Evolutionary conservation across 37 sponge, comb jelly and placozoan species (phyloP).

Genomic region (Petrosia ficiformis): DNA sequence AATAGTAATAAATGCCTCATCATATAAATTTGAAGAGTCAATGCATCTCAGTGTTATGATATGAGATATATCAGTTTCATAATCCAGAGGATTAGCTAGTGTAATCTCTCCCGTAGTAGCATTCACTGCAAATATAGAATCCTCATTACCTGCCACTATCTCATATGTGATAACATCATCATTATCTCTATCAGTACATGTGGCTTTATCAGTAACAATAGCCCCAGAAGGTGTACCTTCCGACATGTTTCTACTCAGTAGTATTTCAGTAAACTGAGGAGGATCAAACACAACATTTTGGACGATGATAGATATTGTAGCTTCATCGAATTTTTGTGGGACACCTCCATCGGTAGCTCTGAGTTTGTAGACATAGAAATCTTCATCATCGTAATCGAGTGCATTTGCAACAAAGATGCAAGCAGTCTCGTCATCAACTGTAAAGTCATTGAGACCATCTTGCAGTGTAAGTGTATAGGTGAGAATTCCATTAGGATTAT

Average conservation of each 20-base stretch:
- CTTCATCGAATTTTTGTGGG: not conserved
- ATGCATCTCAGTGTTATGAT: slow-evolving; percentile 28
- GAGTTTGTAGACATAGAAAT: slow-evolving; percentile 9
- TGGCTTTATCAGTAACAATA: not conserved
- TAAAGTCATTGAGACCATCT: slow-evolving; percentile 9
- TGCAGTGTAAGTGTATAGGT: slow-evolving; percentile 18
- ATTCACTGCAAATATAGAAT: slow-evolving; percentile 30
- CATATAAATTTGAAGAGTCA: slow-evolving; percentile 16
- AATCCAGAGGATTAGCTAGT: slow-evolving; percentile 16
- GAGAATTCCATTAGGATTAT: slow-evolving; percentile 52
- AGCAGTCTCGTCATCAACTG: slow-evolving; percentile 8
- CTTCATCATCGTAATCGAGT: slow-evolving; percentile 2
- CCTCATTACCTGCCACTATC: slow-evolving; percentile 31
- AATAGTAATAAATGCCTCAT: slow-evolving; percentile 9
- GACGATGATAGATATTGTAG: slow-evolving; percentile 14
- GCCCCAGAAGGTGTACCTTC: slow-evolving; percentile 29
- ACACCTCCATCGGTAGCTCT: slow-evolving; percentile 37
- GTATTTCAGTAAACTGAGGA: slow-evolving; percentile 20
- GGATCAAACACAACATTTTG: slow-evolving; percentile 24
- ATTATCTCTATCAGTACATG: slow-evolving; percentile 29
- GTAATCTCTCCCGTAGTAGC: slow-evolving; percentile 34
- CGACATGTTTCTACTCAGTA: slow-evolving; percentile 11
- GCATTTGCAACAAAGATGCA: slow-evolving; percentile 28
- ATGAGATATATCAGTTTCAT: slow-evolving; percentile 13
- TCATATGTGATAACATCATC: slow-evolving; percentile 26